Evolutionary conservation across 2,113 vertebrate genomes (phyloP), one percentile per base, ranked within the genome.

Genomic region (Numida meleagris): DNA sequence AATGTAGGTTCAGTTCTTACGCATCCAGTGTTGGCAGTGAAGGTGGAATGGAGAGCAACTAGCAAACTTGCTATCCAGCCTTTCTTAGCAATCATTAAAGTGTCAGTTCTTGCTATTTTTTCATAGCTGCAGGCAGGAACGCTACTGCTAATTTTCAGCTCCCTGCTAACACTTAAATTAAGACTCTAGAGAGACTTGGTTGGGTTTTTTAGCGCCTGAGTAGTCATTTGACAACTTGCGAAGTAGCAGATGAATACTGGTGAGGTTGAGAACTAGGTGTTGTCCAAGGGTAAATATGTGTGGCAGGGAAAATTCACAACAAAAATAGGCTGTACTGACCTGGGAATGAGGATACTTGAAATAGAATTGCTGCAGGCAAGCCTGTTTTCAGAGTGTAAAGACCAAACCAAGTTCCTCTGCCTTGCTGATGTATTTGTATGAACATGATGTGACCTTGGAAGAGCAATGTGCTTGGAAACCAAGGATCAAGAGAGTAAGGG

Each of bases 61-160:
- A 88, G 75, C 80, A 90, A 93, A 75, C 72, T 88, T 71, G 53
- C 72, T 83, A 71, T 71, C 79, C 79, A 83, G 82, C 79, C 94
- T 63, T 81, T 91, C 94, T 93, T 74, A 96, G 76, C 90, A 74
- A 90, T 93, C 95, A 93, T 94, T 96, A 81, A 96, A 93, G 86
- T 92, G 92, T 94, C 90, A 67, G 75, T 88, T 95, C 95, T 50
- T 80, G 53, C 95, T 51, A 36, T 72, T 90, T 95, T 89, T 86
- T 62, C 0, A 0, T 96, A 86, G 95, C 94, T 96, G 86, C 96
- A 95, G 90, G 86, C 93, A 86, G 86, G 63, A 93, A 88, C 0
- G 4, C 46, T 96, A 38, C 86, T 95, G 94, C 94, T 96, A 96
- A 96, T 96, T 96, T 96, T 96, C 90, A 95, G 88, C 86, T 96